Evolutionary conservation across 2,888 invertebrate genomes (phyloP), one percentile per base, ranked within the genome.

Genomic region (Cepaea hortensis): DNA sequence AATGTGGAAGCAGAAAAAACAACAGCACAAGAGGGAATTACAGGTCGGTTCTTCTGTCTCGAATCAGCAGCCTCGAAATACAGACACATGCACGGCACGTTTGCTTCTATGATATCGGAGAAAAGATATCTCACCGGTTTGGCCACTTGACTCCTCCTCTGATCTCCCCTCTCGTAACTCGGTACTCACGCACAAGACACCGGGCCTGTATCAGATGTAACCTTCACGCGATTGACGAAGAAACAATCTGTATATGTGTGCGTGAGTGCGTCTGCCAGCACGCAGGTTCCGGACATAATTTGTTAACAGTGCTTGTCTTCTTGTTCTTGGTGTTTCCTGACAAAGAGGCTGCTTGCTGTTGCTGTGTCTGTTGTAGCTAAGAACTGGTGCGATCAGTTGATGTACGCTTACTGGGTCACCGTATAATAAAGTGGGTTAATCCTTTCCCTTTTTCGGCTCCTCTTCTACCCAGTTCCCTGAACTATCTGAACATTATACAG

Each of bases 91-190:
- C 83, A 61, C 72, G 18, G 48, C 73, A 73, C 20, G n/a, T 23
- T 73, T 72, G 35, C 83, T 23, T n/a, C 46, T 23, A 35, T 20
- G 70, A 72, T 73, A 83, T 83, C 73, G 83, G 83, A 72, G 73
- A 73, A 55, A 72, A 35, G 83, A 83, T 83, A 83, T 72, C 55
- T 61, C 61, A 13, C 81, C 46, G 50, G 11, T 46, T 80, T 62
- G 23, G 80, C 62, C 61, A 61, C 20, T 23, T 61, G 23, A 62
- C 62, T 65, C 6, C 65, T n/a, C 35, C 6, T 65, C 80, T 62
- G n/a, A 6, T 65, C 23, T 35, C 13, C 46, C 35, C 46, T 35
- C 23, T 23, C 62, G 61, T 35, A 65, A 61, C 65, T 13, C 35
- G 3, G 20, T 23, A 80, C 62, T 11, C 73, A 46, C 46, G 48